A percentile compares a stretch with the other conserved stretches of the same genome.
Conservation (phyloP, 2,888 invertebrate species). For the Magallana nippona region DNA sequence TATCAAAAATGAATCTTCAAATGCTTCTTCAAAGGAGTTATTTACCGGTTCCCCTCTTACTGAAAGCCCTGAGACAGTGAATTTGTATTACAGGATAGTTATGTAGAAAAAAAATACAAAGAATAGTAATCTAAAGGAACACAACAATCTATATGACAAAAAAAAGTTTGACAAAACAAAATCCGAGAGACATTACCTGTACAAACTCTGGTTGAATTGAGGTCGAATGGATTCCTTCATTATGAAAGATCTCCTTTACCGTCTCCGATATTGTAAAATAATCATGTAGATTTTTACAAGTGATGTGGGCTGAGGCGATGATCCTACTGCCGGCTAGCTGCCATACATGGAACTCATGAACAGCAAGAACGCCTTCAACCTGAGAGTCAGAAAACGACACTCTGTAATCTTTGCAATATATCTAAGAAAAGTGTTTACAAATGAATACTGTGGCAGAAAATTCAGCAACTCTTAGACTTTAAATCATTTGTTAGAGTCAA, state of each 20-base stretch:
- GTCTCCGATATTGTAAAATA: slow-evolving; percentile 97
- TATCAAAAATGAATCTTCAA: no score
- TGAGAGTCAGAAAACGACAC: slow-evolving; percentile 51
- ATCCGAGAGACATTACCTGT: slow-evolving; percentile 81
- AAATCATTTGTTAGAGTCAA: no score
- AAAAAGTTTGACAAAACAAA: no score
- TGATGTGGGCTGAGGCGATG: slow-evolving; percentile 97
- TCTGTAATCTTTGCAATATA: no score
- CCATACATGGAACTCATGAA: slow-evolving; percentile 99
- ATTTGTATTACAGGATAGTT: no score
- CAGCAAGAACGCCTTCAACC: slow-evolving; percentile 94
- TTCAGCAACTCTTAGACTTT: no score
- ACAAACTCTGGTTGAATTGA: slow-evolving; percentile 99
- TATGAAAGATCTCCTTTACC: slow-evolving; percentile 98
- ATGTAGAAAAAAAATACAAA: no score
- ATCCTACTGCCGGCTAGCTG: slow-evolving; percentile 97
- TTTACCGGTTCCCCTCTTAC: no score
- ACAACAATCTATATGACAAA: not conserved
- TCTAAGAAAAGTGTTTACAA: no score
- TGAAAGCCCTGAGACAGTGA: no score
- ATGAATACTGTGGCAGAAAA: no score
- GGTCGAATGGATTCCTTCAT: slow-evolving; percentile 98
- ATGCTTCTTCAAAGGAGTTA: no score
- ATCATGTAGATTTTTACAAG: slow-evolving; percentile 92
- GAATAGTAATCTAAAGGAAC: not conserved